Evolutionary conservation across 2,888 invertebrate genomes (phyloP), one percentile per base, ranked within the genome.

Genomic region (Tetragonula carbonaria): DNA sequence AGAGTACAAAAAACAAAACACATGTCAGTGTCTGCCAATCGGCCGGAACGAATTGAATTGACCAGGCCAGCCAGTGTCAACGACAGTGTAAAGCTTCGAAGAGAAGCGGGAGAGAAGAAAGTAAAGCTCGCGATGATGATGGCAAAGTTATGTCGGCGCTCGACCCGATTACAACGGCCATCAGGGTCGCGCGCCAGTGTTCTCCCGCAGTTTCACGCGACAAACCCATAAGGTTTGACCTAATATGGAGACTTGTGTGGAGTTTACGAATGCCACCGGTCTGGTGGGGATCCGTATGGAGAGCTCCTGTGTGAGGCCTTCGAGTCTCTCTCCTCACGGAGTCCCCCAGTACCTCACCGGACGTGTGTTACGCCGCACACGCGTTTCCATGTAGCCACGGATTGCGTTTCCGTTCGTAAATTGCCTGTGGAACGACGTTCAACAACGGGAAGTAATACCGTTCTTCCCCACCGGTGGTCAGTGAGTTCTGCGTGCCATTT

Each of bases 151-250:
- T 67, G 79, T 80, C 53, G 68, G 67, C 77, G 63, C 38, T 55
- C 82, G 88, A 88, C 81, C 81, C 80, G 86, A 84, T 88, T 87
- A 74, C 82, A 33, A 77, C 38, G 33, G 13, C 55, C 59, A 67
- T 53, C 90, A 89, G 87, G 90, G 89, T 89, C 88, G 80, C 74
- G 66, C 21, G 21, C 63, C 76, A 83, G 67, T 76, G 84, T 86
- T 90, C 78, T 70, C 72, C 78, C 75, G 87, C 77, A 86, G 62
- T 89, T 91, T 88, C 78, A 80, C 91, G 92, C 92, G 92, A 93
- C 93, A 94, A 94, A 92, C 91, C 92, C 92, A 93, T 92, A 93
- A 93, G 93, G 94, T 94, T 94, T 94, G 92, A 93, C 94, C 94
- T 94, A 94, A 94, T 94, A 94, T 94, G 94, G 94, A 90, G 91